Conservation (phyloP, 37 sponge, comb jelly and placozoan species). For the Eunapius fragilis region DNA sequence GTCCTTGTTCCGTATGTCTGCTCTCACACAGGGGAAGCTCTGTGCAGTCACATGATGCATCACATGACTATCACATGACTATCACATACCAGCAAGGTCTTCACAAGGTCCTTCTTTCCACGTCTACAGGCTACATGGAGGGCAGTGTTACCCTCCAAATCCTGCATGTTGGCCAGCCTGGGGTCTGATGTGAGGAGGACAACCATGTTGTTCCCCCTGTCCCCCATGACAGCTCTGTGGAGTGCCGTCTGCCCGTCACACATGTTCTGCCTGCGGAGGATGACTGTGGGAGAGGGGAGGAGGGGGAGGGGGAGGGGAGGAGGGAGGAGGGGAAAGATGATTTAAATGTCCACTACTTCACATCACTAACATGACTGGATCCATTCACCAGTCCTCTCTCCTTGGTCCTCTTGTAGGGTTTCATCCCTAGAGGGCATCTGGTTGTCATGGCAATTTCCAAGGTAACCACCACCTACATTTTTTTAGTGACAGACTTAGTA, state of each 20-base stretch:
- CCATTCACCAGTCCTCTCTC: too few relatives aligned
- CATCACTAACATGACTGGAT: too few relatives aligned
- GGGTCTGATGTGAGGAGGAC: constrained; percentile 38
- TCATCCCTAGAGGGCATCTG: too few relatives aligned
- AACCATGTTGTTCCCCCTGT: constrained; percentile 8
- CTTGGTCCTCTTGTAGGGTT: too few relatives aligned
- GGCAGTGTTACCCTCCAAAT: constrained; percentile 42
- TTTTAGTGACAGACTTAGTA: too few relatives aligned
- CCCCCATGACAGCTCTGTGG: constrained; percentile 42
- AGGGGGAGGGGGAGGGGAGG: neutral
- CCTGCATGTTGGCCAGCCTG: constrained; percentile 39
- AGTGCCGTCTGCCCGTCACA: constrained; percentile 27
- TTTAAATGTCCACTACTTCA: too few relatives aligned
- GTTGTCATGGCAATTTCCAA: too few relatives aligned
- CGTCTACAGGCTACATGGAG: constrained; percentile 57
- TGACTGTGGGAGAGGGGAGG: constrained; percentile 3
- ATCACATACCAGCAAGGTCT: constrained; percentile 21
- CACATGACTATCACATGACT: neutral
- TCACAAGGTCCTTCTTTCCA: constrained; percentile 17
- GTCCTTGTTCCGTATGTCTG: constrained; percentile 5
- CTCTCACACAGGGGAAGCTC: constrained; percentile 26
- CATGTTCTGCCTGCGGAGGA: constrained; percentile 13
- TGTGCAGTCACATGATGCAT: neutral
- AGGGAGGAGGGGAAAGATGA: neutral
- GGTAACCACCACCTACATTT: too few relatives aligned